Evolutionary conservation across 2,888 invertebrate genomes (phyloP), one percentile per base, ranked within the genome.

Genomic region (Drosophila monieri): DNA sequence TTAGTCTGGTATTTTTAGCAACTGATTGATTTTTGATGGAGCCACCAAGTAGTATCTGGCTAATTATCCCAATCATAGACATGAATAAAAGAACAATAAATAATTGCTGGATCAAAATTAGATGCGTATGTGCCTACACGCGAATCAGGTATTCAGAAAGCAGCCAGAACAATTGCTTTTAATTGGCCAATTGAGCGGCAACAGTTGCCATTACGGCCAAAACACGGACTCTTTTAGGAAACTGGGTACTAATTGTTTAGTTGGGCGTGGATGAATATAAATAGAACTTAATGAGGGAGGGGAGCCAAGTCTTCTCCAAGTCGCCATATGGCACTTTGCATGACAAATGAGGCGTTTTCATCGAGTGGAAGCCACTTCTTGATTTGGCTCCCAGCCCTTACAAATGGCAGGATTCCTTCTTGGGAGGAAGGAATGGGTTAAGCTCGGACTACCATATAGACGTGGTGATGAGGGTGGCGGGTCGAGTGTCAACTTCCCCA

Each of bases 11-110:
- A 21, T 32, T 46, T 39, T 25, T 21, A 49, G 27, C 12, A 61
- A 57, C 65, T 73, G 61, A 88, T 85, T 87, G 85, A 73, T 69
- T 71, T 81, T 59, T 66, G 51, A 68, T 68, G 44, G 53, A 51
- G 21, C 32, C 15, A 21, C 21, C 10, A 39, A 44, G 61, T 27
- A 32, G 18, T 9, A 27, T 54, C 25, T 53, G n/a, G 21, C 55
- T 52, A 56, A 69, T 53, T 58, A 47, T 39, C 76, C 49, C 35
- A 64, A 81, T 76, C 83, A 76, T 66, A 73, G 81, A 66, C 60
- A 61, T 53, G 35, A 56, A 70, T 58, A 72, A 54, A 53, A 59
- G 14, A 30, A 23, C 73, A 60, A 67, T 61, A 60, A 73, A 76
- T 64, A 60, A 68, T 76, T 62, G 48, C 52, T 18, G 15, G 39